Evolutionary conservation across 1,140 invertebrate species (phyloP), one percentile per base, ranked within the genome.

Genomic region (Orchesella cincta): DNA sequence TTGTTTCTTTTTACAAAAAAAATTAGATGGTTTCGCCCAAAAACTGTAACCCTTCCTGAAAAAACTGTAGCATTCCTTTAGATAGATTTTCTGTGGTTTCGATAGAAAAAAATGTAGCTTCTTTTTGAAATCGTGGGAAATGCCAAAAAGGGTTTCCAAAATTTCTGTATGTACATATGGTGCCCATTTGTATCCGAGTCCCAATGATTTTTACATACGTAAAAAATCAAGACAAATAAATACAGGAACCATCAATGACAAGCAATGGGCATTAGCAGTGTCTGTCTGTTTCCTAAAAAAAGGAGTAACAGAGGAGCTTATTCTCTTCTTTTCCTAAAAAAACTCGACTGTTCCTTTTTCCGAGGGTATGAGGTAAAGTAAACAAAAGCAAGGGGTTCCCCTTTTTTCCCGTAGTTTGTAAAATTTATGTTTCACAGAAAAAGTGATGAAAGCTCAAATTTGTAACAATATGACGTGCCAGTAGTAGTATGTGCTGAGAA

Each of bases 141-240:
- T 57, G 52, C 52, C 23, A 57, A 57, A 67, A 67, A 67, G 62
- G 62, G 62, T 67, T 67, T 67, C 62, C 23, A 46, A 46, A 46
- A 46, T 67, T 67, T 31, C 12, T 67, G 2, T 67, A 67, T n/a
- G 23, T 67, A 33, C 62, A 67, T 67, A 23, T 67, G 62, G 29
- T 67, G 31, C 62, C 31, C 62, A 67, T 31, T 67, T 67, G 62
- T 67, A 67, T 67, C 62, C 2, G 23, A 31, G 62, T 5, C 33
- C 3, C 33, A 29, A 33, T 33, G 23, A 57, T 57, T 33, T 67
- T 33, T 31, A 67, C 62, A 33, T 12, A 67, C 23, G 8, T 62
- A 62, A 62, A 62, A 62, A n/a, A 28, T 16, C 5, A 62, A 62
- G 26, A 46, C 39, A 62, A 62, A 62, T 62, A 67, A 67, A 67